Evolutionary conservation across 2,113 vertebrate species (phyloP).

Genomic region (Mungos mungo): DNA sequence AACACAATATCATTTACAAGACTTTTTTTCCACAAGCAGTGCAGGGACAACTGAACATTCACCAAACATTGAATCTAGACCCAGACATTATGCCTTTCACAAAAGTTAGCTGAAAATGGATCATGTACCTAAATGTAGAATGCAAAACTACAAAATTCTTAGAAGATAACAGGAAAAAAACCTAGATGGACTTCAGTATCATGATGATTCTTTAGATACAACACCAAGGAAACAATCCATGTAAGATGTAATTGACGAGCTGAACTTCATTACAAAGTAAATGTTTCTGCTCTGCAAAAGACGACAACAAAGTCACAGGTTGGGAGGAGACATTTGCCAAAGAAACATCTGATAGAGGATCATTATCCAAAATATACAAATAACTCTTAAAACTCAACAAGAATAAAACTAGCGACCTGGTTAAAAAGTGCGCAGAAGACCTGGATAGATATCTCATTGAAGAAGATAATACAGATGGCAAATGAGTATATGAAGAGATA

Average conservation of each 20-base stretch:
- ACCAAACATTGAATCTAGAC: not conserved
- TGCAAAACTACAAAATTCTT: not conserved
- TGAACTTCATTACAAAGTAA: not conserved
- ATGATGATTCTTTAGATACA: not conserved
- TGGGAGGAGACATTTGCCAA: not conserved
- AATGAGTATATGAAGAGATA: not conserved
- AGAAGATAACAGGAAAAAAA: not conserved
- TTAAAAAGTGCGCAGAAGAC: not conserved
- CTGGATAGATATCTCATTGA: not conserved
- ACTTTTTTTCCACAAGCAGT: not conserved
- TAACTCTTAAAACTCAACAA: not conserved
- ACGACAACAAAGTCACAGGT: not conserved
- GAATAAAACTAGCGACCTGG: not conserved
- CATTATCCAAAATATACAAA: not conserved
- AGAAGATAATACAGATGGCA: not conserved
- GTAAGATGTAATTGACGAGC: not conserved
- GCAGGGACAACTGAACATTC: not conserved
- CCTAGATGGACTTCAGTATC: not conserved
- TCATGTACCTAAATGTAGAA: not conserved
- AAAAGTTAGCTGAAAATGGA: not conserved
- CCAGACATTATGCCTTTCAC: not conserved
- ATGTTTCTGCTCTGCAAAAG: not conserved
- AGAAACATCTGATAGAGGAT: not conserved
- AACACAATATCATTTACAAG: not conserved
- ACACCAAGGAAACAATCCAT: not conserved